Base-by-base conservation (phyloP, 2,888 invertebrate genomes). In the Tolmerus cingulatus region DNA sequence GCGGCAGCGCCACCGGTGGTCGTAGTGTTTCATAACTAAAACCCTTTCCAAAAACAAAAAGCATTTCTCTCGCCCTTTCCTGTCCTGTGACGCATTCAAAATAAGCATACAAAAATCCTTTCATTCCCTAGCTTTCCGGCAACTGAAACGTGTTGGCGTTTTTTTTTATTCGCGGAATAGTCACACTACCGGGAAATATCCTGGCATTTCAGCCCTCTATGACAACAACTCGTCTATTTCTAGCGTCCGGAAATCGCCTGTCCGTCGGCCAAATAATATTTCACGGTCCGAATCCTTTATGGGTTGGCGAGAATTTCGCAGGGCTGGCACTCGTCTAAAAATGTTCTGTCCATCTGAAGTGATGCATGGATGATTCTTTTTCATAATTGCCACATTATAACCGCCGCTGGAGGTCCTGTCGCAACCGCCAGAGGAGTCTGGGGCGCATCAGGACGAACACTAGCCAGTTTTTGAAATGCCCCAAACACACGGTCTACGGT, bases 341-440 rank as follows among this genome's bases (percentile, higher is more conserved):
- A 81, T n/a, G 23, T n/a, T 81, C 51, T 81, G 81, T 81, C 81
- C 81, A 55, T 81, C 81, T 81, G 55, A 55, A 81, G 19, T 51
- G 30, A 55, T 27, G 30, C 23, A 81, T 81, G 81, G 66, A 81
- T 51, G 55, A 81, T 81, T 81, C 81, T 81, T 81, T 81, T 34
- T n/a, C 51, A 46, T 55, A 81, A 81, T 81, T 81, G 46, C 81
- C 51, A 30, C 81, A 51, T 76, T 34, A 76, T 37, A 23, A 23
- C 66, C 9, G 5, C 66, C 12, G 7, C 51, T 66, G 8, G 66
- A 66, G 12, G 7, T 7, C 19, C 16, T 55, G 16, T 2, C 2
- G 16, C 2, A 7, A n/a, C 55, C 55, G 43, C 16, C 16, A 46
- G 51, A 66, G 23, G 7, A 66, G 23, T 7, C 2, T 23, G 12